Evolutionary conservation across 2,888 invertebrate species (phyloP), one percentile per base, ranked within the genome.

Genomic region (Hypselothyrea guttata): DNA sequence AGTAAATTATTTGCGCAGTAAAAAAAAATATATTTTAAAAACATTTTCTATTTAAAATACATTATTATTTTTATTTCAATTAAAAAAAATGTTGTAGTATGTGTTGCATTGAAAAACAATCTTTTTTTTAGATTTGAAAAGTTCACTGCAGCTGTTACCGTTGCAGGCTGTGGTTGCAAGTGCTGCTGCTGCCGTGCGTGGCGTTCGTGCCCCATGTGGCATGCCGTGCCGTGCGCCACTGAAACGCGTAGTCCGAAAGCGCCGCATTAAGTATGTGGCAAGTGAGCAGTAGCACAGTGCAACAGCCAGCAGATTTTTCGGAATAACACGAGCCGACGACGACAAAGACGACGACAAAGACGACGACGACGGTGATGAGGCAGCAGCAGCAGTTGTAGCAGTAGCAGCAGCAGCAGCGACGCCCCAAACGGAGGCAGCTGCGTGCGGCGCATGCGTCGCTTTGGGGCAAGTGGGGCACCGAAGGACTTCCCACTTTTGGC

Each of bases 401-500:
- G 33, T n/a, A 31, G 16, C 15, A 15, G 15, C 41, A 31, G n/a
- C 35, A 22, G 28, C 28, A 33, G 45, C 44, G 57, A 44, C 52
- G 27, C 33, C 47, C 47, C 47, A 41, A 45, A 7, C 31, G 16
- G 13, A 30, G 18, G 7, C 27, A n/a, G 44, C 7, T 9, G 13
- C 15, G 35, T 8, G 7, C 16, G 57, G 18, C 76, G 79, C 77
- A 62, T 71, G 75, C 75, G 76, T 38, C 27, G 33, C 18, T 12
- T 4, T 15, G 41, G 15, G 35, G 45, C 49, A 22, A 22, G 22
- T 30, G 11, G 45, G n/a, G 42, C 34, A 31, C 37, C 53, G 44
- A 34, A 78, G 87, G 83, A 87, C 87, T 77, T 81, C 83, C 87
- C 87, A 74, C 78, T 74, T 83, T 68, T 22, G 11, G 31, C 13